Evolutionary conservation across 2,113 vertebrate genomes (phyloP), one percentile per base, ranked within the genome.

Genomic region (Phylloscopus whistleri): DNA sequence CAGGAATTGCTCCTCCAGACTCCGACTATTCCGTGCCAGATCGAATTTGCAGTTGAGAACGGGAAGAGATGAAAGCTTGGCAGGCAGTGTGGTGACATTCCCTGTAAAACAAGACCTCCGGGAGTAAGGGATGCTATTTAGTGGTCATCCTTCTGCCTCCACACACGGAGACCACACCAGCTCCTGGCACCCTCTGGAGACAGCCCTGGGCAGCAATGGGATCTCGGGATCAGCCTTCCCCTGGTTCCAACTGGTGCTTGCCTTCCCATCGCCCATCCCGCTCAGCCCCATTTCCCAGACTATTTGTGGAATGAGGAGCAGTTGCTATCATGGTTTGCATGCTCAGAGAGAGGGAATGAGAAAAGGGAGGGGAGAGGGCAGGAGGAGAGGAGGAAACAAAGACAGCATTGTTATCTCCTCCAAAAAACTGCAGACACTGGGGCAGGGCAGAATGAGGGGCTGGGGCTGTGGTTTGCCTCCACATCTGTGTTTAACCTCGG

Each of bases 321-420:
- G 73, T 64, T 75, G 83, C 93, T 95, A 53, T 92, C 93, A 84
- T 92, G 94, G 94, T 93, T 96, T 94, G 55, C 52, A 63, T 37
- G 77, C 70, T 72, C 39, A 12, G 94, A 94, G 92, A 91, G 90
- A 81, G 77, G 88, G 95, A 95, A 88, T 3, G 68, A 70, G 76
- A 27, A 74, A 86, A 91, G 62, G 67, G 56, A 48, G 92, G 83
- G 82, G 93, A 87, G 76, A 93, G 93, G 89, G 90, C 19, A 64
- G 79, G 52, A 94, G 73, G 85, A 1, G 12, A 90, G 75, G 83
- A 73, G 48, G 68, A 90, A 97, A 97, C 95, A 97, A 97, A 97
- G 95, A 90, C 91, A 51, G 80, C 95, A 96, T 97, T 97, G 89
- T 97, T 97, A 96, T 97, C 88, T 97, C 90, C 94, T 97, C 96